Conservation (phyloP, 2,797 vertebrate species). For the Chrysolophus pictus region DNA sequence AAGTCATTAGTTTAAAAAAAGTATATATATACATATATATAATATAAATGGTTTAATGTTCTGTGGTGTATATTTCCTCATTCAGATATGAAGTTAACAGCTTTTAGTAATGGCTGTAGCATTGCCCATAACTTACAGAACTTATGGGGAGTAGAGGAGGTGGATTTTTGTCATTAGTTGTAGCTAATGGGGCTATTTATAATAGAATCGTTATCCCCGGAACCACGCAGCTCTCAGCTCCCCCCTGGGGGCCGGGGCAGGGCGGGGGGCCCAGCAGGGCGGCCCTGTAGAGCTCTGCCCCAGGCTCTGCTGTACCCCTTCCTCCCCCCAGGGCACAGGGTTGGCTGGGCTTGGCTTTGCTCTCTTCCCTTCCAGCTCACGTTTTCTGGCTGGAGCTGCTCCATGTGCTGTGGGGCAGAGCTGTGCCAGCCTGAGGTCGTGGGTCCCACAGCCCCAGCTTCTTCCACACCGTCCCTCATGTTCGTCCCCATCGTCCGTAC, state of each 20-base stretch:
- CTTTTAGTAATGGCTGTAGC: slow-evolving; percentile 79
- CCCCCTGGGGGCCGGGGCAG: neutral
- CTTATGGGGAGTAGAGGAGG: slow-evolving; percentile 76
- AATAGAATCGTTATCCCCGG: slow-evolving; percentile 67
- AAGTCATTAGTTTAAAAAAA: slow-evolving; percentile 80
- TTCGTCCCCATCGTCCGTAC: neutral
- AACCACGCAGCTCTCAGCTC: slow-evolving; percentile 65
- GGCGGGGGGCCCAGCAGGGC: neutral
- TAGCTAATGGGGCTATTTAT: slow-evolving; percentile 81
- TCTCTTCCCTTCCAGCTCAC: neutral
- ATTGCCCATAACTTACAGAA: slow-evolving; percentile 75
- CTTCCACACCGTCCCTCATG: rapidly evolving
- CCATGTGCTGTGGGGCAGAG: neutral
- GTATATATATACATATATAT: slow-evolving; percentile 80
- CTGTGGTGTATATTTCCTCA: slow-evolving; percentile 94
- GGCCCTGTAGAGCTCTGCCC: neutral
- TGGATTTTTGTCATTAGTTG: slow-evolving; percentile 79
- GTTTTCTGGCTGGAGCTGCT: neutral
- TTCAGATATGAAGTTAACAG: slow-evolving; percentile 83
- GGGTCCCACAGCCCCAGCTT: neutral
- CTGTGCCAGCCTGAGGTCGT: neutral
- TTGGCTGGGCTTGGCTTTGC: neutral
- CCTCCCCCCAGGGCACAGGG: neutral
- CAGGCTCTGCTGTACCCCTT: neutral
- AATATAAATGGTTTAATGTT: slow-evolving; percentile 91